phyloP scores from a whole-genome alignment of 2,113 vertebrate genomes.

The Lepus europaeus region DNA sequence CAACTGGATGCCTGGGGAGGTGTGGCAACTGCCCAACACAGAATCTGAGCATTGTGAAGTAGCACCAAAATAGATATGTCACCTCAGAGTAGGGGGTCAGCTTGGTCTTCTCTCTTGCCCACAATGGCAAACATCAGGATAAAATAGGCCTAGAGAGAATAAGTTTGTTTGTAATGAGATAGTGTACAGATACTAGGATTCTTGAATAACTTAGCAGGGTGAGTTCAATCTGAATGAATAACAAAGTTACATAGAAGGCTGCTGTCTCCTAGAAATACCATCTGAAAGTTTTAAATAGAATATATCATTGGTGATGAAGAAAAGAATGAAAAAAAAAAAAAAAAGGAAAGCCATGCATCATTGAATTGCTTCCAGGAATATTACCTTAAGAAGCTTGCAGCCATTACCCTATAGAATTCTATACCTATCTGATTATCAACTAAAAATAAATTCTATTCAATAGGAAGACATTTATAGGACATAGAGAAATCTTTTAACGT shows the following conservation, averaged over 20 bases:
- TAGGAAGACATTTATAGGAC: not conserved
- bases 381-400: not conserved
- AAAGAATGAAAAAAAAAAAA: not conserved
- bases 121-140: conserved; percentile 89
- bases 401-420: not conserved
- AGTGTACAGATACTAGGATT: not conserved
- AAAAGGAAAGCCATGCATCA: not conserved
- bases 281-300: conserved; percentile 35
- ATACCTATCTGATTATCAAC: not conserved
- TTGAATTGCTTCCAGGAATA: not conserved
- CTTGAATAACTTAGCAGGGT: not conserved
- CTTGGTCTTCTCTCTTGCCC: conserved; percentile 91
- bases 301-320: not conserved
- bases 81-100: conserved; percentile 92
- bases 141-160: conserved; percentile 85
- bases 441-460: conserved; percentile 9
- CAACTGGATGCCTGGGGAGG: conserved; percentile 94
- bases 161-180: conserved; percentile 90
- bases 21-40: conserved; percentile 94
- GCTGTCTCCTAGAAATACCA: not conserved
- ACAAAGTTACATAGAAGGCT: not conserved
- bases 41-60: conserved; percentile 82
- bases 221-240: not conserved
- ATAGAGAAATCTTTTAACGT: conserved; percentile 61
- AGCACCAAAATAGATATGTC: conserved; percentile 91